These are phyloP conservation scores for Brachyrhaphis roseni DNA, from an alignment of 2,797 vertebrate species.

Conservation along the genomic window DNA sequence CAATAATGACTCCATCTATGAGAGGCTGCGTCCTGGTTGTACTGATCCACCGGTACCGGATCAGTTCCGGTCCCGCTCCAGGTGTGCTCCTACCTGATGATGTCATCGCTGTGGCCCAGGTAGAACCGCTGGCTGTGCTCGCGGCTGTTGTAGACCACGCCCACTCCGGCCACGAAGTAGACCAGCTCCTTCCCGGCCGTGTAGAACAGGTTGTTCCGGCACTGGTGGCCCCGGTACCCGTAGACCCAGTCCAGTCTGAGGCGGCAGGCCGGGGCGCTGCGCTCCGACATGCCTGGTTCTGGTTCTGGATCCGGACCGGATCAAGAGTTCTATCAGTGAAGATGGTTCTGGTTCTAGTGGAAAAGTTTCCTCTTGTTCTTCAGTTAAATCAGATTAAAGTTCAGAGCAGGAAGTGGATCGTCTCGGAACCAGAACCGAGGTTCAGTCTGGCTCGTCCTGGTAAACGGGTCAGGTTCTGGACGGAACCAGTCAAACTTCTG, in stretches of 20 bases:
- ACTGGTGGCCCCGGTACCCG: constrained; percentile 95
- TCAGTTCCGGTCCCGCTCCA: too few species aligned
- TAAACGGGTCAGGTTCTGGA: too few species aligned
- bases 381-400: background rate
- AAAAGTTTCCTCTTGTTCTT: background rate
- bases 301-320: background rate
- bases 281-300: constrained; percentile 87
- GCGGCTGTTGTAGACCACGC: constrained; percentile 92
- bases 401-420: background rate
- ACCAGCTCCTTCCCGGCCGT: constrained; percentile 92
- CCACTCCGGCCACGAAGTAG: constrained; percentile 94
- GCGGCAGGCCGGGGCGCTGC: constrained; percentile 90
- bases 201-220: constrained; percentile 96
- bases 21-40: too few species aligned
- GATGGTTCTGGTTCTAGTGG: background rate
- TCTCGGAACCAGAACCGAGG: background rate
- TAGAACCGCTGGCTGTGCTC: constrained; percentile 96
- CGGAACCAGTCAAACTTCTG: too few species aligned
- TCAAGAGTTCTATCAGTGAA: background rate
- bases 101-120: constrained; percentile 94
- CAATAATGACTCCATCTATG: too few species aligned
- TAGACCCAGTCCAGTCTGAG: constrained; percentile 95
- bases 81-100: constrained; percentile 86
- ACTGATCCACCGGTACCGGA: too few species aligned
- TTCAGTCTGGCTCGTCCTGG: background rate